Conservation (phyloP, 1,140 invertebrate genomes). For the Thrips palmi region DNA sequence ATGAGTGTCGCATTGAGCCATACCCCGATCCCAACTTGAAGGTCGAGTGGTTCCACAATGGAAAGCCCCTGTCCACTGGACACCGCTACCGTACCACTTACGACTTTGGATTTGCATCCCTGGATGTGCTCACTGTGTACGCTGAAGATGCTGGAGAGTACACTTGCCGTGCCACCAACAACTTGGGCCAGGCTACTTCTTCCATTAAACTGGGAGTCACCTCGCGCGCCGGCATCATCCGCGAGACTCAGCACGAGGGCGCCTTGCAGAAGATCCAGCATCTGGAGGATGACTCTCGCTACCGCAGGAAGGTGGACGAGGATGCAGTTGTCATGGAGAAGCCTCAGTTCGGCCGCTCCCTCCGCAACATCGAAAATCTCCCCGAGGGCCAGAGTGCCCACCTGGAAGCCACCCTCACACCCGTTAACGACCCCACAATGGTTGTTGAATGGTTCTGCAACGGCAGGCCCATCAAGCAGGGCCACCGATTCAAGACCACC, state of each 20-base stretch:
- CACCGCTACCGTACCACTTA: slow-evolving; percentile 80
- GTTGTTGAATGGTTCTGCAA: slow-evolving; percentile 90
- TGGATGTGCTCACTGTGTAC: slow-evolving; percentile 84
- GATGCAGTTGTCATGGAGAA: slow-evolving; percentile 61
- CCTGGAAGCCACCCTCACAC: slow-evolving; percentile 86
- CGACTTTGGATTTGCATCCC: slow-evolving; percentile 87
- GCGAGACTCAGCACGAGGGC: slow-evolving; percentile 88
- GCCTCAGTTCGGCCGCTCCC: slow-evolving; percentile 71
- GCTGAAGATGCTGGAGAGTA: slow-evolving; percentile 88
- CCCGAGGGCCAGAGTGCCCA: slow-evolving; percentile 80
- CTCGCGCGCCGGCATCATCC: slow-evolving; percentile 73
- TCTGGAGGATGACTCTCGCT: slow-evolving; percentile 70
- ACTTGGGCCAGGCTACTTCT: slow-evolving; percentile 58
- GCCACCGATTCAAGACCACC: slow-evolving; percentile 77
- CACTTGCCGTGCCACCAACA: slow-evolving; percentile 77
- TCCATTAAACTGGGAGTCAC: slow-evolving; percentile 60
- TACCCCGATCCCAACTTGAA: slow-evolving; percentile 84
- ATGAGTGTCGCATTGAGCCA: slow-evolving; percentile 91
- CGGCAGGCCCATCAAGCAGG: slow-evolving; percentile 72
- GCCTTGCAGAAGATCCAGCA: slow-evolving; percentile 81
- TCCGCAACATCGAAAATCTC: slow-evolving; percentile 65
- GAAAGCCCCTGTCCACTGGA: slow-evolving; percentile 74
- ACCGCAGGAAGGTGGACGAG: slow-evolving; percentile 46
- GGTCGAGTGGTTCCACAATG: slow-evolving; percentile 90
- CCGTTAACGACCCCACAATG: slow-evolving; percentile 89